Evolutionary conservation across 2,888 invertebrate genomes (phyloP).

Genomic region (Aspidiotus destructor): DNA sequence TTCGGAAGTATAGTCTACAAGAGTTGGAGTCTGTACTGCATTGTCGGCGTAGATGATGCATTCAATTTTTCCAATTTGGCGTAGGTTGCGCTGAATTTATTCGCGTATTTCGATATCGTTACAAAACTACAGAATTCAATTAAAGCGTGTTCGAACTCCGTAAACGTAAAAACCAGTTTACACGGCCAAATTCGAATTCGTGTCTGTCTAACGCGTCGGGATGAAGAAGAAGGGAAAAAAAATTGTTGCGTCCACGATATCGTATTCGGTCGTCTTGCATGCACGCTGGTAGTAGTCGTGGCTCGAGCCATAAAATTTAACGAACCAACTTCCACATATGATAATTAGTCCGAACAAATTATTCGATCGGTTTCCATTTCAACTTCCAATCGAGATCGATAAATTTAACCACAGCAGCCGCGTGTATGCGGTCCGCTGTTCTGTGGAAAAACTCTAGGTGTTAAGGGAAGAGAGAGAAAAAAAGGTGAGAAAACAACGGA

Average conservation of each 20-base stretch:
- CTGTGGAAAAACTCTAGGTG: slow-evolving; percentile 13
- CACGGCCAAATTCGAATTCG: background rate
- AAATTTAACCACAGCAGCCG: slow-evolving; percentile 2
- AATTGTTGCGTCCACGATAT: background rate
- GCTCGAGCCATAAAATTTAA: background rate
- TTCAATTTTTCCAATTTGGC: slow-evolving; percentile 1
- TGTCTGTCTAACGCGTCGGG: background rate
- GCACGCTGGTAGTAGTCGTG: background rate
- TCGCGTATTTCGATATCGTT: slow-evolving; percentile 1
- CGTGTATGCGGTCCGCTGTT: background rate
- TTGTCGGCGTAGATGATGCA: background rate
- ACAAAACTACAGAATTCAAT: background rate
- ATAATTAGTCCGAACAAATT: slow-evolving; percentile 2
- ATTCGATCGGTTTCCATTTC: slow-evolving; percentile 1
- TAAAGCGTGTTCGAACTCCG: background rate
- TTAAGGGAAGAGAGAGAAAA: slow-evolving; percentile 8
- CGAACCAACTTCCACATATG: background rate
- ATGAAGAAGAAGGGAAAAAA: background rate
- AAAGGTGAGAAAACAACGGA: slow-evolving; percentile 24
- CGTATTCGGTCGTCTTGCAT: no score
- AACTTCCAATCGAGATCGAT: slow-evolving; percentile 4
- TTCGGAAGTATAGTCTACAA: background rate
- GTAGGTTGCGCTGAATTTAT: background rate
- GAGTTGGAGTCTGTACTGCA: background rate
- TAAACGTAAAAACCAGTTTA: background rate